Evolutionary conservation across 2,888 invertebrate genomes (phyloP), one percentile per base, ranked within the genome.

Genomic region (Proisotoma minuta): DNA sequence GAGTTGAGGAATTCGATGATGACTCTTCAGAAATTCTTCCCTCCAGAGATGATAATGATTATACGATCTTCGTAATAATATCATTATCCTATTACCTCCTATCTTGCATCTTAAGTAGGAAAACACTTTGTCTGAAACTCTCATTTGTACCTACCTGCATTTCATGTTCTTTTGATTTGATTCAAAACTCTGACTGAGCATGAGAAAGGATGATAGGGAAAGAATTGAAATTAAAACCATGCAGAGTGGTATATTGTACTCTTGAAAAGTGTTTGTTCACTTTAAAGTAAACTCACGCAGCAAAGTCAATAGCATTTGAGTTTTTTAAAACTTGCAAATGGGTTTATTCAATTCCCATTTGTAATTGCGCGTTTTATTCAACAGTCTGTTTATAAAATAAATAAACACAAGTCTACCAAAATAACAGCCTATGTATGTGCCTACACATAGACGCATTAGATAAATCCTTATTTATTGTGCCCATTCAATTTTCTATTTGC

Each of bases 41-140:
- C 56, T 56, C 56, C 53, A 56, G 47, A 56, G 56, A 43, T 56
- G 56, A 56, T 56, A 56, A 56, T 56, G 56, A 56, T 56, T 43
- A 47, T 47, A 56, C 24, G 56, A 56, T 56, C 56, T 56, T 15
- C 27, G 47, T 43, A 56, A 56, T 56, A 56, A 56, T 56, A 56
- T 56, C 56, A 56, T 56, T 56, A 56, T 47, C 56, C 47, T 56
- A 56, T 56, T 43, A 54, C 29, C 12, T 15, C 43, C 20, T 43
- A 43, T 43, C 43, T 12, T 43, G 43, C 15, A 43, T 43, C 43
- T 43, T 43, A 43, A 43, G 43, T 43, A 18, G 43, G 43, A 43
- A 43, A 43, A 43, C 15, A 43, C 43, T 43, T 43, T 43, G 43
- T 12, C 4, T 43, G 20, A 43, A 43, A n/a, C n/a, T n/a, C 43